Evolutionary conservation across 2,113 vertebrate genomes (phyloP).

Genomic region (Pongo abelii): DNA sequence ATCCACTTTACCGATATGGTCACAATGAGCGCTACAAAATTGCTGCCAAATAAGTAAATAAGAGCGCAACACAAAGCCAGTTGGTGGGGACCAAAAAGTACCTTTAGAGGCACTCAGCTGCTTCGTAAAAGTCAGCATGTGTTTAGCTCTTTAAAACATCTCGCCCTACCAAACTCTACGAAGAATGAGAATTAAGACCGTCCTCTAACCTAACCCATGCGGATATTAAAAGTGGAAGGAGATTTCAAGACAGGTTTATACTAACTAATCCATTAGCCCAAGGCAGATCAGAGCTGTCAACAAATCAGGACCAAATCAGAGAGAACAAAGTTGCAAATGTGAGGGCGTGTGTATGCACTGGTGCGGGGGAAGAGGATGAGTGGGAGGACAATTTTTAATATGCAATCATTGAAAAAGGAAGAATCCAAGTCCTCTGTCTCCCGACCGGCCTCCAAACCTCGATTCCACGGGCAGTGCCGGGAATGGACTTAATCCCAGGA

Average conservation of each 20-base stretch:
- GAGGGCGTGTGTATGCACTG: background rate
- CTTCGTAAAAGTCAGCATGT: background rate
- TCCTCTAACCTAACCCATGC: background rate
- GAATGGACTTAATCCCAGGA: background rate
- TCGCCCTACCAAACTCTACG: background rate
- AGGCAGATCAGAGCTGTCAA: slow-evolving; percentile 13
- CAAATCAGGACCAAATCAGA: background rate
- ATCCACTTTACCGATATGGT: background rate
- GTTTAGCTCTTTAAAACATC: background rate
- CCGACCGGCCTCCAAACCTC: background rate
- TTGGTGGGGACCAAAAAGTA: background rate
- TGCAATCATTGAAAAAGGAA: background rate
- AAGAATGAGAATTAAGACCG: background rate
- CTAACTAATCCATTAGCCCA: slow-evolving; percentile 17
- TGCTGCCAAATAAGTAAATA: background rate
- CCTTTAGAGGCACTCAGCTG: background rate
- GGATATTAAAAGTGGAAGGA: background rate
- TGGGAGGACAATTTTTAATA: background rate
- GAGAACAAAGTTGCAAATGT: background rate
- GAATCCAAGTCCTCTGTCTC: background rate
- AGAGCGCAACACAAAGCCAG: background rate
- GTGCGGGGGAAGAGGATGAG: background rate
- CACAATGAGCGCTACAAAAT: background rate
- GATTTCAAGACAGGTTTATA: slow-evolving; percentile 10
- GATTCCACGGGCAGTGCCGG: background rate